A percentile compares a stretch with the other conserved stretches of the same genome.
Conservation (phyloP, 1,140 invertebrate species). For the Amyelois transitella region DNA sequence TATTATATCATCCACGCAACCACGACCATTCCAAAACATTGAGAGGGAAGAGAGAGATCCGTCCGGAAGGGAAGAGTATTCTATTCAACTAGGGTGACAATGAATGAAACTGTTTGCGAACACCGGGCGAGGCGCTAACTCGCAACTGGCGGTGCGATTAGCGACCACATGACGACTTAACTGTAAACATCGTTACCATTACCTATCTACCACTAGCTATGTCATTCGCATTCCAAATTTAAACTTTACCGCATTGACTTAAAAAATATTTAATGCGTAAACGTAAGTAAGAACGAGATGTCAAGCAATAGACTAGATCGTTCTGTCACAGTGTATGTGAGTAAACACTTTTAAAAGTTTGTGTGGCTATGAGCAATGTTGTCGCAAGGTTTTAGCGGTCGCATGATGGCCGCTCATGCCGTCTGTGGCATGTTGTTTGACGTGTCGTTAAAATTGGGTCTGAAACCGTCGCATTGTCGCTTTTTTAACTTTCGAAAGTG, state of each 20-base stretch:
- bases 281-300: slow-evolving; percentile 21
- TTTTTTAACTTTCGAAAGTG: slow-evolving; percentile 51
- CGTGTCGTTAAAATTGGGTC: slow-evolving; percentile 55
- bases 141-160: slow-evolving; percentile 61
- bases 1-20: too few relatives aligned
- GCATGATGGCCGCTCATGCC: slow-evolving; percentile 54
- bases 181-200: slow-evolving; percentile 71
- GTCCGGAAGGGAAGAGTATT: slow-evolving; percentile 35
- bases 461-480: slow-evolving; percentile 41
- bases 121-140: slow-evolving; percentile 69
- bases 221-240: slow-evolving; percentile 8
- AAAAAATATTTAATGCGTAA: neutral
- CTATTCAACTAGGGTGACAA: slow-evolving; percentile 56
- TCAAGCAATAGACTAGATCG: slow-evolving; percentile 62
- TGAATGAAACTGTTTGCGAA: slow-evolving; percentile 65
- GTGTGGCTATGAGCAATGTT: slow-evolving; percentile 64
- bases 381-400: slow-evolving; percentile 58
- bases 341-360: slow-evolving; percentile 71
- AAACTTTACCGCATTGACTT: slow-evolving; percentile 15
- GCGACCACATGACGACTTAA: slow-evolving; percentile 65
- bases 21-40: too few relatives aligned
- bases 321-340: slow-evolving; percentile 52
- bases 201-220: slow-evolving; percentile 16
- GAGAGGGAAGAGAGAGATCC: neutral
- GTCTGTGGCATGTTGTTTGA: slow-evolving; percentile 38